These are phyloP conservation scores for Apodemia duryi DNA, from an alignment of 2,888 invertebrate species.

Conservation along the genomic window DNA sequence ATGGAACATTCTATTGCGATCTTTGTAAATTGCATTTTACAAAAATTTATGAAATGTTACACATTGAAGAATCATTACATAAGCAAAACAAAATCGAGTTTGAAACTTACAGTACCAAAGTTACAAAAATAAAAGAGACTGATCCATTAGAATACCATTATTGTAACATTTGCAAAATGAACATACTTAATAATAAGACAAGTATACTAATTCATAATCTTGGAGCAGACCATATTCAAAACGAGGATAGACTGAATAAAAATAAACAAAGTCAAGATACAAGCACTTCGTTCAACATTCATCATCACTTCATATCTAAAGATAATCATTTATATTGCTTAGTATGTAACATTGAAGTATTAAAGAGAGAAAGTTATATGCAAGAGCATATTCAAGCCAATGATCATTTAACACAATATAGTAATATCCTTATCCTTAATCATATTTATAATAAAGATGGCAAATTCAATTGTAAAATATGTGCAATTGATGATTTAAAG, in stretches of 20 bases:
- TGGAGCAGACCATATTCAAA: slow-evolving; percentile 12
- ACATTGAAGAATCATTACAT: background rate
- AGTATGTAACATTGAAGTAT: background rate
- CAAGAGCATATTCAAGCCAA: background rate
- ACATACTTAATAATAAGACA: slow-evolving; percentile 12
- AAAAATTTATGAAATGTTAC: background rate
- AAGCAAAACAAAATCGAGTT: background rate
- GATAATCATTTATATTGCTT: background rate
- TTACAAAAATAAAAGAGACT: background rate
- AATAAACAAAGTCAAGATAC: background rate
- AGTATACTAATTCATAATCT: slow-evolving; percentile 19
- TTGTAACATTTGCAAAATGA: slow-evolving; percentile 20
- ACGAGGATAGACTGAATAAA: background rate
- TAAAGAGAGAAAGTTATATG: background rate
- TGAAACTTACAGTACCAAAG: background rate
- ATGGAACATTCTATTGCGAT: slow-evolving; percentile 18
- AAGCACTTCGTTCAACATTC: background rate
- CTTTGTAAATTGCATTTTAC: slow-evolving; percentile 12
- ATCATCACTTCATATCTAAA: background rate
- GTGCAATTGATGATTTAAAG: slow-evolving; percentile 8
- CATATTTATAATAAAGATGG: background rate
- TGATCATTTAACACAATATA: background rate
- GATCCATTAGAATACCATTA: background rate
- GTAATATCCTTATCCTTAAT: background rate
- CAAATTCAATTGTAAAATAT: background rate